A percentile compares a stretch with the other conserved stretches of the same genome.
Conservation (phyloP, 2,888 invertebrate genomes). For the Ditylenchus weischeri region DNA sequence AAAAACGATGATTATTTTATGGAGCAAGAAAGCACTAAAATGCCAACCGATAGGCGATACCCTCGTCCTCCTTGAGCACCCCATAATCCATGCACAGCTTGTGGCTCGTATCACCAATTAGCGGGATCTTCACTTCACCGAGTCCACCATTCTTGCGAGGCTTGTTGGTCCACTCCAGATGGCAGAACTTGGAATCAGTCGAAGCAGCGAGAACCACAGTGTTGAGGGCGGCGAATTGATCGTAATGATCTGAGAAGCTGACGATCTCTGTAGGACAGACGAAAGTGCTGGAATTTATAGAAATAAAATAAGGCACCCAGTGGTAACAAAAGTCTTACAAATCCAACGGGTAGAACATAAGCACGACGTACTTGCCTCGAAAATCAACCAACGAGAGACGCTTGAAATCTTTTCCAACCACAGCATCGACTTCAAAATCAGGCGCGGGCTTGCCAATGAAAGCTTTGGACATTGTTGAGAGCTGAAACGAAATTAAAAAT, state of each 20-base stretch:
- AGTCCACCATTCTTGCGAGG: conserved; percentile 85
- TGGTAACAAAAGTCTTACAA: conserved; percentile 39
- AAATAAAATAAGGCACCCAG: neutral
- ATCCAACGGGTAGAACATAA: conserved; percentile 58
- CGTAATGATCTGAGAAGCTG: conserved; percentile 85
- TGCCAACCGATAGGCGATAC: conserved; percentile 72
- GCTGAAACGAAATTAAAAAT: too few relatives aligned
- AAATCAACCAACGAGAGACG: conserved; percentile 52
- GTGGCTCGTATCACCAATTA: conserved; percentile 83
- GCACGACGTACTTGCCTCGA: conserved; percentile 57
- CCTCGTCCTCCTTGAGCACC: conserved; percentile 83
- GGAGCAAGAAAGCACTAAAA: neutral
- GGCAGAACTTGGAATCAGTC: conserved; percentile 88
- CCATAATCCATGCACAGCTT: conserved; percentile 83
- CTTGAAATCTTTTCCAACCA: too few relatives aligned
- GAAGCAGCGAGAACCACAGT: conserved; percentile 73
- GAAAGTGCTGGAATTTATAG: conserved; percentile 63
- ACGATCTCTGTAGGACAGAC: conserved; percentile 82
- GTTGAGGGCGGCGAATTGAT: conserved; percentile 63
- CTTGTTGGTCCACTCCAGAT: conserved; percentile 78
- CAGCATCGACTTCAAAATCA: too few relatives aligned
- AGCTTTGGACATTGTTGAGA: too few relatives aligned
- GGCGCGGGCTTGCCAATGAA: too few relatives aligned
- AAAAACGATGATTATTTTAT: conserved; percentile 19
- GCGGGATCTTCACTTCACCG: conserved; percentile 87